These are phyloP conservation scores for Maniola hyperantus DNA, from an alignment of 2,888 invertebrate species.

Conservation along the genomic window DNA sequence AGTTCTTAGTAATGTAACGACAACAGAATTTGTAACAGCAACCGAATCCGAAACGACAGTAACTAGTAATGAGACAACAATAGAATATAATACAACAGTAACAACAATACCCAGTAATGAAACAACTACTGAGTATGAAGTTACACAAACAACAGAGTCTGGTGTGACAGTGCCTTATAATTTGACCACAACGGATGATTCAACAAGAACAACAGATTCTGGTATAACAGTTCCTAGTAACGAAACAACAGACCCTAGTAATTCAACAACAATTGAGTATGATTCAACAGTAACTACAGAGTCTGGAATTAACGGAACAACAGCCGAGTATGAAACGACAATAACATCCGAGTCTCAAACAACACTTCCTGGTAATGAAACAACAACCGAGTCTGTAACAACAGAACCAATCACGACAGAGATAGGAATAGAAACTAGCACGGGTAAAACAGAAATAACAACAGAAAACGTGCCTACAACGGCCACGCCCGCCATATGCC, in stretches of 20 bases:
- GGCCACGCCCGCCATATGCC: neutral
- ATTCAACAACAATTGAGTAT: neutral
- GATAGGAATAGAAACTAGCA: neutral
- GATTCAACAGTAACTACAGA: slow-evolving; percentile 1
- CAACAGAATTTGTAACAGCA: neutral
- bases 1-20: neutral
- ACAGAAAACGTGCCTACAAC: neutral
- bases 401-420: neutral
- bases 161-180: neutral
- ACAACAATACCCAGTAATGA: neutral
- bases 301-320: too few relatives aligned
- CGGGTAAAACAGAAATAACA: too few relatives aligned
- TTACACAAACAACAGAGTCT: neutral
- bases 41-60: neutral
- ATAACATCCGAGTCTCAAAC: too few relatives aligned
- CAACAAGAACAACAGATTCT: neutral
- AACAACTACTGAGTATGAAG: slow-evolving; percentile 4
- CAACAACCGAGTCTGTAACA: neutral
- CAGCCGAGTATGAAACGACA: too few relatives aligned
- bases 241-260: slow-evolving; percentile 7
- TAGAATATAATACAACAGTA: neutral
- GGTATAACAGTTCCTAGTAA: neutral
- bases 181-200: neutral
- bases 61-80: slow-evolving; percentile 10
- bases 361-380: too few relatives aligned